Evolutionary conservation across 2,113 vertebrate genomes (phyloP), one percentile per base, ranked within the genome.

Genomic region (Helogale parvula): DNA sequence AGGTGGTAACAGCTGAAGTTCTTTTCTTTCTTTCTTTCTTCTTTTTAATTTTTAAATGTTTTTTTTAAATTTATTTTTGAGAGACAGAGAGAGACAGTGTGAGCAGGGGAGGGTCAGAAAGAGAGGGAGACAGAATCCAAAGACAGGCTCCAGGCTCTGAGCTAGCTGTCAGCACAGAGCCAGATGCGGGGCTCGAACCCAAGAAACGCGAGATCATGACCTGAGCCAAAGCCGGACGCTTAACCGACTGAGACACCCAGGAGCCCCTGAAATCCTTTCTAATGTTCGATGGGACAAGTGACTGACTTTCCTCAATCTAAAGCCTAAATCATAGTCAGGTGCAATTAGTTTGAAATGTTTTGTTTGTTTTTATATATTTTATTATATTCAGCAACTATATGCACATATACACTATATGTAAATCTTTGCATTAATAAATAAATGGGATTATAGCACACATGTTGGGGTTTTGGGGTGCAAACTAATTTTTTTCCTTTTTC

Each of bases 401-500:
- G 23, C 33, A 90, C 1, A 81, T 57, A 63, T n/a, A 29, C 13
- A 87, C 19, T 80, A 31, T 60, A 57, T 79, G 31, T 45, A 93
- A 23, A 69, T 93, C 47, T 93, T 89, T 87, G 33, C 13, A 93
- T 89, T 95, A 29, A 69, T 33, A 14, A 95, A 83, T 90, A 57
- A 83, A 82, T 15, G 9, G 63, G 77, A 54, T 82, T 88, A 84
- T 14, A 47, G 27, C 31, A 52, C 19, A 65, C 8, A 47, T 29
- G 16, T 80, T 74, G 66, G 9, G 0, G 9, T 27, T 87, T 35
- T 80, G 41, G n/a, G 45, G 3, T 66, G 16, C 72, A 79, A 23
- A 65, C 23, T 65, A 29, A n/a, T 71, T 88, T 79, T 96, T 72
- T 33, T 25, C 11, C 11, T 47, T 83, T 90, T 76, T 71, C 23